A percentile compares a stretch with the other conserved stretches of the same genome.
Conservation (phyloP, 2,113 vertebrate species). For the Glaucomys volans region DNA sequence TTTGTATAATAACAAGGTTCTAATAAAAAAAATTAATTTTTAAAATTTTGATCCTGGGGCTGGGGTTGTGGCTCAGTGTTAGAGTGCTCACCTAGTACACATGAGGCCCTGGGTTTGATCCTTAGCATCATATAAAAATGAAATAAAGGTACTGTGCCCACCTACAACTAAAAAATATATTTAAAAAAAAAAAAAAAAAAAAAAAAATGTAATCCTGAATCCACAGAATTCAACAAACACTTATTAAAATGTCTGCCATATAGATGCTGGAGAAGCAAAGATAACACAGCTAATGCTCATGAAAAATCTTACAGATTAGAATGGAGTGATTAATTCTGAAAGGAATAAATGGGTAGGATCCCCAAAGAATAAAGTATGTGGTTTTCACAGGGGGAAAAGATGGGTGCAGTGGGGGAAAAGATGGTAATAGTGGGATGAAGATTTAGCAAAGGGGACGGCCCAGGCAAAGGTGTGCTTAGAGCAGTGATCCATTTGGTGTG, state of each 20-base stretch:
- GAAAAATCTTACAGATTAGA: neutral
- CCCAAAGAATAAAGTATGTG: neutral
- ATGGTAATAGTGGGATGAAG: neutral
- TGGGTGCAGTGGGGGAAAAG: no score
- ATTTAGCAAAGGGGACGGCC: no score
- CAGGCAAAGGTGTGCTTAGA: neutral
- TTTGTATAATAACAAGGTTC: no score
- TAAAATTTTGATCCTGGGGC: no score
- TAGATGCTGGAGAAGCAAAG: neutral
- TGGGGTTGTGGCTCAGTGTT: no score
- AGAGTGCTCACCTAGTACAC: no score
- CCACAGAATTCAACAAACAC: neutral
- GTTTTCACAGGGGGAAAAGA: neutral
- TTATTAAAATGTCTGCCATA: neutral
- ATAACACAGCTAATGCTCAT: neutral
- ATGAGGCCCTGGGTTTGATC: no score
- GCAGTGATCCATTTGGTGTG: accelerated
- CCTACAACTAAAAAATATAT: no score
- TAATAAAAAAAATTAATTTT: no score
- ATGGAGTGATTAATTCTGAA: neutral
- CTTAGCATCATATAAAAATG: no score
- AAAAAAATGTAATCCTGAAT: slow-evolving; percentile 6
- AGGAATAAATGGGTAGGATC: neutral
- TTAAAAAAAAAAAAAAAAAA: slow-evolving; percentile 37
- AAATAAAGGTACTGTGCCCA: no score